phyloP scores from a whole-genome alignment of 2,888 invertebrate species.

The Dryobota labecula region DNA sequence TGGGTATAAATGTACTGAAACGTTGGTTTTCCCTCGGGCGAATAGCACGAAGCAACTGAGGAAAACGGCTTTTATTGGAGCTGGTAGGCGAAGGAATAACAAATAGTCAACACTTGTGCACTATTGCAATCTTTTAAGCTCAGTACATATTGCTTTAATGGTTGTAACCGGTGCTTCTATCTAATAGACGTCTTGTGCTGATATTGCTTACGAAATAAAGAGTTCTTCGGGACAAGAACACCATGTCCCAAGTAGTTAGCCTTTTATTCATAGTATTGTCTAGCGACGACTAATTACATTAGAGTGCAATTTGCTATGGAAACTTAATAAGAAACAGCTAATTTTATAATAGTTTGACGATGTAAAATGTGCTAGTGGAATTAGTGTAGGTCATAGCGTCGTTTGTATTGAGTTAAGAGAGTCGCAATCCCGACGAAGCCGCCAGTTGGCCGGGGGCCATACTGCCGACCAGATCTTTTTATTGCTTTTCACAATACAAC shows the following conservation, averaged over 20 bases:
- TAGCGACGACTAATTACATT: slow-evolving; percentile 23
- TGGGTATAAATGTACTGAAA: slow-evolving; percentile 46
- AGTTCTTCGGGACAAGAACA: slow-evolving; percentile 1
- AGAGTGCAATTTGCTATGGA: slow-evolving; percentile 6
- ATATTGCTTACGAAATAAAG: slow-evolving; percentile 29
- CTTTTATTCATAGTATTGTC: slow-evolving; percentile 7
- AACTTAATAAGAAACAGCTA: slow-evolving; percentile 22
- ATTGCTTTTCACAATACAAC: slow-evolving; percentile 70
- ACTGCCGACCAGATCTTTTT: slow-evolving; percentile 62
- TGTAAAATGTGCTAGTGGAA: slow-evolving; percentile 60
- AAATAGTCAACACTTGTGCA: slow-evolving; percentile 63
- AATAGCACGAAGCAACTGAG: slow-evolving; percentile 53
- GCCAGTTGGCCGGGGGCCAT: slow-evolving; percentile 79
- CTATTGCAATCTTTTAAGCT: slow-evolving; percentile 61
- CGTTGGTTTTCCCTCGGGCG: slow-evolving; percentile 52
- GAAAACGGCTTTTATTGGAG: slow-evolving; percentile 61
- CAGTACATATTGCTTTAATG: slow-evolving; percentile 49
- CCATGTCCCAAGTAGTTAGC: neutral
- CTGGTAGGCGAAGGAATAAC: slow-evolving; percentile 60
- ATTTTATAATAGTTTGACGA: slow-evolving; percentile 39
- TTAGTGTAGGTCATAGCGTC: slow-evolving; percentile 67
- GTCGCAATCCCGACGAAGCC: slow-evolving; percentile 73
- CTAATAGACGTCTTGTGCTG: slow-evolving; percentile 26
- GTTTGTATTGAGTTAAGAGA: slow-evolving; percentile 68
- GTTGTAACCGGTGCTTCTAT: slow-evolving; percentile 21